Conservation (phyloP, 2,797 vertebrate genomes). For the Tragelaphus eurycerus region DNA sequence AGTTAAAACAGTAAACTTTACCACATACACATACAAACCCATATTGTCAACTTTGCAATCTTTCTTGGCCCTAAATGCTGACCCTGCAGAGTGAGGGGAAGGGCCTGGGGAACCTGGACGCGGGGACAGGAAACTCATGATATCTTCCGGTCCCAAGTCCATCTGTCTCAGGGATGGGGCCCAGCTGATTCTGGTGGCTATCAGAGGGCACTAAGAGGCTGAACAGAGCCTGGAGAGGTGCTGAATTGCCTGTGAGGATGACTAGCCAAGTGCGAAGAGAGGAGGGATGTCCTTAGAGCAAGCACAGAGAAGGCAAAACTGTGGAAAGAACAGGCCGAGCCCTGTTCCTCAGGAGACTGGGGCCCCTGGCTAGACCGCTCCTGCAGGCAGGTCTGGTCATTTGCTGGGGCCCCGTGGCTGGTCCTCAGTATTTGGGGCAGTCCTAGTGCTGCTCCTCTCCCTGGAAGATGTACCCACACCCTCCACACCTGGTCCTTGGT, state of each 20-base stretch:
- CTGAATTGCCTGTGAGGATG: background rate
- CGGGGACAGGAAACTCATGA: slow-evolving; percentile 59
- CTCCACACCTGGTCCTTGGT: background rate
- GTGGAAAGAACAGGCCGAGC: background rate
- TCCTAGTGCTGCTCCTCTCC: background rate
- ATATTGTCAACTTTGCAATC: background rate
- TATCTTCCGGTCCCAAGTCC: slow-evolving; percentile 10
- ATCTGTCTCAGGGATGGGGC: background rate
- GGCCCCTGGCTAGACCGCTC: background rate
- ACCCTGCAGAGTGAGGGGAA: background rate
- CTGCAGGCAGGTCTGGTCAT: background rate
- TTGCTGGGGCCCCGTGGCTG: background rate
- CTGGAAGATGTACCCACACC: background rate
- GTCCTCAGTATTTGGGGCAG: background rate
- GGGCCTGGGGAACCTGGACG: background rate
- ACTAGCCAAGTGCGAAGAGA: background rate
- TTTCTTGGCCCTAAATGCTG: slow-evolving; percentile 6
- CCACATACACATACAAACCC: background rate
- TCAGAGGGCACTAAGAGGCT: background rate
- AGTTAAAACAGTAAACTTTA: background rate
- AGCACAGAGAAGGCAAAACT: background rate
- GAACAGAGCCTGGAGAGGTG: background rate
- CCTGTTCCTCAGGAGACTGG: background rate
- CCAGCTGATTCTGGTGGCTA: background rate
- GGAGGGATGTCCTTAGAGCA: background rate